Percentiles rank a stretch among this genome's conserved stretches.
Evolutionary conservation across 2,888 invertebrate species (phyloP).

Genomic region (Dinocampus coccinellae): DNA sequence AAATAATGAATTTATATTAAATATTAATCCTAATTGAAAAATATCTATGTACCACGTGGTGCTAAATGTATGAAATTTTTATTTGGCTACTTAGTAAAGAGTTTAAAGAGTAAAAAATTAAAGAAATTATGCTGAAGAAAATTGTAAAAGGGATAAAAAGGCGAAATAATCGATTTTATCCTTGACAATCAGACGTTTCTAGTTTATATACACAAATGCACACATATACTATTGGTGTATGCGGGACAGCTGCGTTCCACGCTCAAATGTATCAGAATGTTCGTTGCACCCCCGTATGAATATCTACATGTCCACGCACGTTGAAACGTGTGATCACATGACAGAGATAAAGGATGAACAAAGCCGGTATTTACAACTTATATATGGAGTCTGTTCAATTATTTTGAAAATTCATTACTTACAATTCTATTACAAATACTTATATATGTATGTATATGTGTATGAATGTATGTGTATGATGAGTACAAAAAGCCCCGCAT

Average conservation of each 20-base stretch:
- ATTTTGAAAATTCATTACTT: constrained; percentile 12
- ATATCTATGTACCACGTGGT: no score
- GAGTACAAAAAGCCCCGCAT: constrained; percentile 28
- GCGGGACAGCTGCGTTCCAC: constrained; percentile 48
- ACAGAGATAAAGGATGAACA: constrained; percentile 8
- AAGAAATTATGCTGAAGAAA: not conserved
- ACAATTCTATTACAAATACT: constrained; percentile 1
- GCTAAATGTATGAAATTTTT: no score
- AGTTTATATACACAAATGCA: no score
- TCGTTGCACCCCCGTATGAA: constrained; percentile 18
- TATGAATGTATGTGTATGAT: not conserved
- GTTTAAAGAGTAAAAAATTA: not conserved
- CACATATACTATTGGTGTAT: no score
- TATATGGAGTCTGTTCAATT: not conserved
- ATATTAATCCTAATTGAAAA: not conserved
- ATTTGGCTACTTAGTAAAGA: no score
- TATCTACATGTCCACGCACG: constrained; percentile 2
- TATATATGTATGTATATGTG: not conserved
- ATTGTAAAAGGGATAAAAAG: not conserved
- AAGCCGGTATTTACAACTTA: constrained; percentile 8
- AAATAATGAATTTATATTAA: not conserved
- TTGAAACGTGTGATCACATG: not conserved
- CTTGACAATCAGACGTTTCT: no score
- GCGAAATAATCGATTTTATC: not conserved
- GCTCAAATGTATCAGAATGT: not conserved